These are phyloP conservation scores for Conchocele bisecta DNA, from an alignment of 2,888 invertebrate genomes.

Conservation along the genomic window DNA sequence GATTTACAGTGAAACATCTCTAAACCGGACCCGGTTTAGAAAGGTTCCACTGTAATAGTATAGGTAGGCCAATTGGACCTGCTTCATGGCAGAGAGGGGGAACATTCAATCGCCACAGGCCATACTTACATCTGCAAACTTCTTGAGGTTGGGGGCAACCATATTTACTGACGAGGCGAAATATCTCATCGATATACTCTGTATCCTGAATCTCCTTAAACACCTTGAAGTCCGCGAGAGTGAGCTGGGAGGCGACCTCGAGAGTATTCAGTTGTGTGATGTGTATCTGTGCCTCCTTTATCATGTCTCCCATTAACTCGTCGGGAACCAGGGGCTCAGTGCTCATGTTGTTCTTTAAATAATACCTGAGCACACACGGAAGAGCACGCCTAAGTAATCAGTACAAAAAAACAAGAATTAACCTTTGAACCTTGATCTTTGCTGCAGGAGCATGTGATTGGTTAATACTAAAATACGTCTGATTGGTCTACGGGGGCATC, in stretches of 20 bases:
- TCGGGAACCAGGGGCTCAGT: conserved; percentile 98
- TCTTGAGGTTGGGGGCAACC: conserved; percentile 96
- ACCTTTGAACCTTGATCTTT: conserved; percentile 57
- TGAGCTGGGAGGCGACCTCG: conserved; percentile 97
- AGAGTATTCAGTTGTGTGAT: conserved; percentile 97
- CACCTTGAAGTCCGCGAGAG: conserved; percentile 95
- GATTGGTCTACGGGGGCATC: too few relatives aligned
- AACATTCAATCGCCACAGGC: too few relatives aligned
- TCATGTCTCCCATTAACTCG: conserved; percentile 92
- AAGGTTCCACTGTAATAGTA: too few relatives aligned
- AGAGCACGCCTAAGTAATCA: conserved; percentile 73
- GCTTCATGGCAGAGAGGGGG: too few relatives aligned
- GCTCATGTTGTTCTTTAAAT: conserved; percentile 95
- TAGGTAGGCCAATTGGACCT: too few relatives aligned
- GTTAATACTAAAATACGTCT: conserved; percentile 8
- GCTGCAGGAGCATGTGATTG: conserved; percentile 43
- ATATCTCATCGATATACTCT: conserved; percentile 91
- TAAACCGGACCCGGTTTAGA: too few relatives aligned
- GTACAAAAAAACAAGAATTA: conserved; percentile 44
- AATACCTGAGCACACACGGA: conserved; percentile 88
- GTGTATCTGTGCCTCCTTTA: conserved; percentile 96
- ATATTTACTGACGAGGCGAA: conserved; percentile 88
- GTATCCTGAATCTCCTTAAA: conserved; percentile 95
- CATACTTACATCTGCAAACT: conserved; percentile 90
- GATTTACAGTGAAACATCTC: too few relatives aligned